A percentile compares a stretch with the other conserved stretches of the same genome.
Conservation (phyloP, 2,797 vertebrate genomes). For the Gymnothorax reevesii region DNA sequence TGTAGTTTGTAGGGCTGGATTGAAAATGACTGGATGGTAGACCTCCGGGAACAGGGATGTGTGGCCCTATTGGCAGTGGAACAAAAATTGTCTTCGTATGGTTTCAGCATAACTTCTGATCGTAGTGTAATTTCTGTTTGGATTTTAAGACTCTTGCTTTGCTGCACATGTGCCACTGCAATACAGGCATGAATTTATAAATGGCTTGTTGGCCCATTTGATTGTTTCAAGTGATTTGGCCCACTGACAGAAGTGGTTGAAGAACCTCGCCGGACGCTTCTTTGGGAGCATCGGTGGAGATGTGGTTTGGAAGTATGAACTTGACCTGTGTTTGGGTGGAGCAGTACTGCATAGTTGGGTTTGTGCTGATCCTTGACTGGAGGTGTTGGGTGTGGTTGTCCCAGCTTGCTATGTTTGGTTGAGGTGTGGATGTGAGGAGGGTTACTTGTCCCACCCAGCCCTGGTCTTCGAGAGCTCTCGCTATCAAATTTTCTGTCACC, state of each 20-base stretch:
- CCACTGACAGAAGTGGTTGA: not conserved
- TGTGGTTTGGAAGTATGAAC: not conserved
- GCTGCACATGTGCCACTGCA: not conserved
- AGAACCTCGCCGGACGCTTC: not conserved
- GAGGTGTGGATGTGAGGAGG: slow-evolving; percentile 29
- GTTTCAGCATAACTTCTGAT: too few relatives aligned
- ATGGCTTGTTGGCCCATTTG: too few relatives aligned
- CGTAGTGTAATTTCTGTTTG: not conserved
- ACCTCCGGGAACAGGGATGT: too few relatives aligned
- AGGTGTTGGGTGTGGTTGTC: slow-evolving; percentile 16
- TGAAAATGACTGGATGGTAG: too few relatives aligned
- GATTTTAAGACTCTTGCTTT: too few relatives aligned
- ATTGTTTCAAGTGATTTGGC: too few relatives aligned
- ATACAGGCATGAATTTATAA: too few relatives aligned
- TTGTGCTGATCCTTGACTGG: slow-evolving; percentile 38
- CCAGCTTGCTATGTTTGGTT: slow-evolving; percentile 13
- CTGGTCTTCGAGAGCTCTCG: slow-evolving; percentile 32
- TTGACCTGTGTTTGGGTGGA: not conserved
- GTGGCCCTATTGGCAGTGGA: too few relatives aligned
- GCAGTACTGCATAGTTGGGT: too few relatives aligned
- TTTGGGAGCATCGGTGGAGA: not conserved
- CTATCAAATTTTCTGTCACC: not conserved
- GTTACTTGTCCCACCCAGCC: slow-evolving; percentile 20
- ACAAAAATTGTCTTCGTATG: not conserved
- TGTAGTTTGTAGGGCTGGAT: too few relatives aligned